A percentile compares a stretch with the other conserved stretches of the same genome.
Conservation (phyloP, 2,113 vertebrate genomes). For the Oncorhynchus mykiss region DNA sequence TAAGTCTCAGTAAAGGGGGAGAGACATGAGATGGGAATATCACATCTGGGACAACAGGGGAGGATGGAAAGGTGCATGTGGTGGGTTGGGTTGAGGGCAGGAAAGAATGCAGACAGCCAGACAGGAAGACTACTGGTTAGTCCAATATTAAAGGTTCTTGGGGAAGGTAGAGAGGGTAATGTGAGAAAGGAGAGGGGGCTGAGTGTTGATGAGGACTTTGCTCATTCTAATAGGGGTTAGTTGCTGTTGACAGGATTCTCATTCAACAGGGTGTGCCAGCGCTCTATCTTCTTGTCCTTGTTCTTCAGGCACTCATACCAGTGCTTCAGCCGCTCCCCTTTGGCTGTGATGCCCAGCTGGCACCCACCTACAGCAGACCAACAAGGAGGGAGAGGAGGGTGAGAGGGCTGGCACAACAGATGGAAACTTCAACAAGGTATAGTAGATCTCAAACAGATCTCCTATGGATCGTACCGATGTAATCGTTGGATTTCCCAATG, state of each 20-base stretch:
- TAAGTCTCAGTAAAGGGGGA: slow-evolving; percentile 46
- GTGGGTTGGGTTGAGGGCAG: slow-evolving; percentile 15
- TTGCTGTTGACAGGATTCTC: slow-evolving; percentile 89
- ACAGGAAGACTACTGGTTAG: not conserved
- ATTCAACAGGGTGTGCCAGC: slow-evolving; percentile 92
- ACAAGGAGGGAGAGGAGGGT: not conserved
- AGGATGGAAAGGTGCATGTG: slow-evolving; percentile 21
- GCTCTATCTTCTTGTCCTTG: slow-evolving; percentile 98
- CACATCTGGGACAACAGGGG: slow-evolving; percentile 9
- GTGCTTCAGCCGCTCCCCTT: slow-evolving; percentile 95
- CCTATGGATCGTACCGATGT: slow-evolving; percentile 82
- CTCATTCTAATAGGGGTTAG: slow-evolving; percentile 64
- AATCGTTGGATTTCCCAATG: slow-evolving; percentile 95
- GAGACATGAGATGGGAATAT: slow-evolving; percentile 16
- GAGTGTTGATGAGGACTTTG: slow-evolving; percentile 33
- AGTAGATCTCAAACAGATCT: not conserved
- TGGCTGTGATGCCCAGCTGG: slow-evolving; percentile 93
- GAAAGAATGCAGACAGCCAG: slow-evolving; percentile 20
- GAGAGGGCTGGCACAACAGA: not conserved
- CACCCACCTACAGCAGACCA: slow-evolving; percentile 75
- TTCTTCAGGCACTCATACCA: slow-evolving; percentile 99
- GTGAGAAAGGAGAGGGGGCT: slow-evolving; percentile 29
- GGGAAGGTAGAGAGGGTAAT: not conserved
- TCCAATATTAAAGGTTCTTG: slow-evolving; percentile 13
- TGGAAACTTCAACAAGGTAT: not conserved